These are phyloP conservation scores for Rallus limicola DNA, from an alignment of 2,113 vertebrate species.

Conservation along the genomic window DNA sequence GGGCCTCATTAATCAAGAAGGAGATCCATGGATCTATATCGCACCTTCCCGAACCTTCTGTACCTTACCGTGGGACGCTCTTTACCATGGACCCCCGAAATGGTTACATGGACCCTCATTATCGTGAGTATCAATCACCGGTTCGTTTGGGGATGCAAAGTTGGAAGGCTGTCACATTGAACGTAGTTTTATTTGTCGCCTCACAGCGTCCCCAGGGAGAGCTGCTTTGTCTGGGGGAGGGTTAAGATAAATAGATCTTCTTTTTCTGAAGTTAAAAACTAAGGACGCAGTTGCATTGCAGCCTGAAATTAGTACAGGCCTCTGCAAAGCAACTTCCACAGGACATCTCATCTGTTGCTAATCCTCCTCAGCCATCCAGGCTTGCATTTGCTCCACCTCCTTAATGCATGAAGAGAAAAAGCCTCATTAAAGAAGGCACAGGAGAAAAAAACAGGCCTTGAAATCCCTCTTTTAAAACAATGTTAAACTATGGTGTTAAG, in stretches of 20 bases:
- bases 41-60: conserved; percentile 88
- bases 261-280: not conserved
- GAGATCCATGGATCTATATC: conserved; percentile 92
- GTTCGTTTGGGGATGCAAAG: not conserved
- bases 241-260: not conserved
- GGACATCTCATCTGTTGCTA: conserved; percentile 45
- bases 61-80: conserved; percentile 90
- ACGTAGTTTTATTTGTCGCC: not conserved
- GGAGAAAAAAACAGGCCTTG: conserved; percentile 38
- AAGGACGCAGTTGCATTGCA: not conserved
- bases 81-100: conserved; percentile 96
- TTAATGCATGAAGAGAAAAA: not conserved
- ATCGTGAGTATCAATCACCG: conserved; percentile 83
- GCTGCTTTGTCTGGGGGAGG: not conserved
- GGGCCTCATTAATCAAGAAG: conserved; percentile 94
- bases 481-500: not conserved
- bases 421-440: not conserved
- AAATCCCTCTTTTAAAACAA: not conserved
- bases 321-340: not conserved
- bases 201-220: not conserved
- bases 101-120: conserved; percentile 93
- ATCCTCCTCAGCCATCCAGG: not conserved
- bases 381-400: conserved; percentile 11
- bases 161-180: not conserved
- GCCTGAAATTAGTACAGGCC: not conserved